A percentile compares a stretch with the other conserved stretches of the same genome.
phyloP scores from a whole-genome alignment of 2,113 vertebrate species.

The Cochlearius cochlearius region DNA sequence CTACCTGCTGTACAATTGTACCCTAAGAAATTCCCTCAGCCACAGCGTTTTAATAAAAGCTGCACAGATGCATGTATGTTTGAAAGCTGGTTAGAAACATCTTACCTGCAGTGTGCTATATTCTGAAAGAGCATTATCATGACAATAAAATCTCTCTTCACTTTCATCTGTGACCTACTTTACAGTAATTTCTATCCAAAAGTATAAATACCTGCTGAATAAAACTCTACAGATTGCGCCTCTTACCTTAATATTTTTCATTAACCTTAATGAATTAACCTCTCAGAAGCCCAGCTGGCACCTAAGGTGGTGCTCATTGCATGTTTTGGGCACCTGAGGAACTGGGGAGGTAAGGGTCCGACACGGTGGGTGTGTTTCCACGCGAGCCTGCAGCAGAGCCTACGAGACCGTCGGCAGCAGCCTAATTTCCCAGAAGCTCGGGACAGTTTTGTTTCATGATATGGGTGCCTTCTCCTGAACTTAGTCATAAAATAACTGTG shows the following conservation, averaged over 20 bases:
- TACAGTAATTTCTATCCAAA: background rate
- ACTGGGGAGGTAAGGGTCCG: background rate
- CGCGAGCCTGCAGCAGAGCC: background rate
- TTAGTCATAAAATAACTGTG: background rate
- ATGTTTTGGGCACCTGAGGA: background rate
- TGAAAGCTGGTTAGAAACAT: background rate
- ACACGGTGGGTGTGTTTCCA: accelerated
- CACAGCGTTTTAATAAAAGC: background rate
- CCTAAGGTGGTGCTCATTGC: background rate
- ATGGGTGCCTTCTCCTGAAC: background rate
- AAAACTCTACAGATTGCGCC: background rate
- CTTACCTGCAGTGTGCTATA: background rate
- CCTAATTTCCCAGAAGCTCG: background rate
- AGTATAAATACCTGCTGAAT: background rate
- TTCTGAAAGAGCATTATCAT: background rate
- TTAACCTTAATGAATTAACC: background rate
- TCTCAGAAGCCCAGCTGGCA: background rate
- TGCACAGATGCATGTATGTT: background rate
- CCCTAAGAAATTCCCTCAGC: background rate
- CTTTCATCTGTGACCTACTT: slow-evolving; percentile 3
- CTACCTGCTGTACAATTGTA: background rate
- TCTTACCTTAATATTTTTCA: background rate
- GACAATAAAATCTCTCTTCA: background rate
- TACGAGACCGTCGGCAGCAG: background rate
- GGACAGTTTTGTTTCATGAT: background rate